Evolutionary conservation across 2,888 invertebrate genomes (phyloP), one percentile per base, ranked within the genome.

Genomic region (Rhingia rostrata): DNA sequence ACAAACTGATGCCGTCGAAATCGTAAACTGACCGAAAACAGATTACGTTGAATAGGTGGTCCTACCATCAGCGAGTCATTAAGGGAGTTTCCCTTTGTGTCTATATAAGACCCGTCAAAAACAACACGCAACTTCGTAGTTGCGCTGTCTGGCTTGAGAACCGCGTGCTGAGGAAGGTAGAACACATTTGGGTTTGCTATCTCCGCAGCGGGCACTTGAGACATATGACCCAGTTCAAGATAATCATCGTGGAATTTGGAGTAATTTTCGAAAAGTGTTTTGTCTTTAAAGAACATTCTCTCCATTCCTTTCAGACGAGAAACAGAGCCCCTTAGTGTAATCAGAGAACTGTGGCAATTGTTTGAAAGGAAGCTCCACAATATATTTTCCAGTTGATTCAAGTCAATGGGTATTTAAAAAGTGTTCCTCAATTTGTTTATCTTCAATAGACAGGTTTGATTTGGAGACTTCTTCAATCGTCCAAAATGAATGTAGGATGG

Each of bases 1-100:
- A 51, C 39, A 12, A 53, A 51, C 41, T 53, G 39, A 51, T 51
- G 51, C n/a, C 51, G 39, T 2, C 66, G 66, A 51, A 66, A 66
- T 39, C 64, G 45, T 7, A 49, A n/a, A 39, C 66, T 39, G 10
- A 56, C 56, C 14, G 56, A 56, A 37, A 56, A 56, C 22, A 56
- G 37, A 33, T 56, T 56, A n/a, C 39, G 22, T 37, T 64, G 35
- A 6, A 54, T 54, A 35, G 54, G 54, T 10, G 33, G 54, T 9
- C 54, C 54, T 32, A 54, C n/a, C 54, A 37, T 54, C 0, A 54
- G 12, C 33, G 54, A 35, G 4, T 35, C 35, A 6, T 37, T 54
- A 14, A 54, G 12, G 0, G 33, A 33, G 6, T 54, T 33, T 2
- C 54, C 35, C 2, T 7, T 54, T 4, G 33, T 41, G n/a, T 56